Evolutionary conservation across 2,797 vertebrate genomes (phyloP).

Genomic region (Vireo griseus): DNA sequence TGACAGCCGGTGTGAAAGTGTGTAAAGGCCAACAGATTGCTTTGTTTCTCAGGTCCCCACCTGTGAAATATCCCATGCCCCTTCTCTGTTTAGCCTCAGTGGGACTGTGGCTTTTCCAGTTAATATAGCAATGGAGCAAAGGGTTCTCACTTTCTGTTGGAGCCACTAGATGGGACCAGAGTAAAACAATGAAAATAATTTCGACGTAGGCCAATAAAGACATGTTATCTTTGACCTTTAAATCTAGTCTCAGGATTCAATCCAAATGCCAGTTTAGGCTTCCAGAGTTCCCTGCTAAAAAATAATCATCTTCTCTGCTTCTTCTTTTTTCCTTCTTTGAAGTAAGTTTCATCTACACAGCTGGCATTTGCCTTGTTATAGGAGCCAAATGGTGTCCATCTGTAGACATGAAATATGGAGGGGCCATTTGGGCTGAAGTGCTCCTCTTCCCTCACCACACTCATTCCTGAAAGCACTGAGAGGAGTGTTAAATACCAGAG

Average conservation of each 20-base stretch:
- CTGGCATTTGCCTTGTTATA: background rate
- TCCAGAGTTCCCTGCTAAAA: background rate
- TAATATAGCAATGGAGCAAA: background rate
- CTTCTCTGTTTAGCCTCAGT: background rate
- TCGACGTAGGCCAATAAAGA: background rate
- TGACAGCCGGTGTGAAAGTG: background rate
- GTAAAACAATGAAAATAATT: background rate
- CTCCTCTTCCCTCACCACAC: background rate
- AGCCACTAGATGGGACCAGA: constrained; percentile 18
- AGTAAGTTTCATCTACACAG: background rate
- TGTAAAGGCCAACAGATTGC: background rate
- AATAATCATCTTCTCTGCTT: background rate
- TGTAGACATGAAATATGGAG: background rate
- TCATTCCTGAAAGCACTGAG: background rate
- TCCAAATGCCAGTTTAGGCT: background rate
- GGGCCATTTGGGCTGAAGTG: background rate
- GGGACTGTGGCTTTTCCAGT: background rate
- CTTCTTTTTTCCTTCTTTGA: background rate
- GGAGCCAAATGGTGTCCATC: background rate
- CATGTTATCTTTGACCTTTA: background rate
- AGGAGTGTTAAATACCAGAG: background rate
- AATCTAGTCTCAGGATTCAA: background rate
- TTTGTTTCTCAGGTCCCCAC: background rate
- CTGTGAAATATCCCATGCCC: background rate
- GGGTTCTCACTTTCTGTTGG: background rate